These are phyloP conservation scores for Hartigia nigra DNA, from an alignment of 2,888 invertebrate genomes.

Conservation along the genomic window DNA sequence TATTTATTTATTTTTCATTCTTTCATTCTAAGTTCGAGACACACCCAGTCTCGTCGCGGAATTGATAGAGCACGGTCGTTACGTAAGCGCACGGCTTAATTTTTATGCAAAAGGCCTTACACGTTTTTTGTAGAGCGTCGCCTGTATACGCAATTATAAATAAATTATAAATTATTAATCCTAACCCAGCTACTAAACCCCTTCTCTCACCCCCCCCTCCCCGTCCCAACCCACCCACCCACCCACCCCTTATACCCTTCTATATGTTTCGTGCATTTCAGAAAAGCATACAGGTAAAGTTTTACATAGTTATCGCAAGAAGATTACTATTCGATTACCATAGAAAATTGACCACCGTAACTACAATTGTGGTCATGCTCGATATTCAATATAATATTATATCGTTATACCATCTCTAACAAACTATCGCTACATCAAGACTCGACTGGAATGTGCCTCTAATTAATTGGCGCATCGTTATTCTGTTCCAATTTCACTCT, in stretches of 20 bases:
- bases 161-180: slow-evolving; percentile 65
- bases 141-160: slow-evolving; percentile 58
- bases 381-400: slow-evolving; percentile 47
- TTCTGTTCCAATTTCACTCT: slow-evolving; percentile 14
- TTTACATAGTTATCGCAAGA: slow-evolving; percentile 54
- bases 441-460: slow-evolving; percentile 61
- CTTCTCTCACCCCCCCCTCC: too few relatives aligned
- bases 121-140: slow-evolving; percentile 40
- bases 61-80: slow-evolving; percentile 9
- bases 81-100: slow-evolving; percentile 48
- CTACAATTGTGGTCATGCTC: slow-evolving; percentile 57
- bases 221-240: too few relatives aligned
- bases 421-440: slow-evolving; percentile 58
- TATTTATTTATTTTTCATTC: too few relatives aligned
- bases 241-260: slow-evolving; percentile 79
- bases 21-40: slow-evolving; percentile 18
- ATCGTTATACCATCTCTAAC: slow-evolving; percentile 56
- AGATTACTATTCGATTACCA: slow-evolving; percentile 49
- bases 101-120: slow-evolving; percentile 62
- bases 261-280: slow-evolving; percentile 90
- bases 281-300: slow-evolving; percentile 81
- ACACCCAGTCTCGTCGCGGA: slow-evolving; percentile 28
- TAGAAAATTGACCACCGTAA: slow-evolving; percentile 55
- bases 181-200: too few relatives aligned
- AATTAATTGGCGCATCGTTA: slow-evolving; percentile 1